Evolutionary conservation across 2,797 vertebrate species (phyloP), one percentile per base, ranked within the genome.

Genomic region (Myripristis murdjan): DNA sequence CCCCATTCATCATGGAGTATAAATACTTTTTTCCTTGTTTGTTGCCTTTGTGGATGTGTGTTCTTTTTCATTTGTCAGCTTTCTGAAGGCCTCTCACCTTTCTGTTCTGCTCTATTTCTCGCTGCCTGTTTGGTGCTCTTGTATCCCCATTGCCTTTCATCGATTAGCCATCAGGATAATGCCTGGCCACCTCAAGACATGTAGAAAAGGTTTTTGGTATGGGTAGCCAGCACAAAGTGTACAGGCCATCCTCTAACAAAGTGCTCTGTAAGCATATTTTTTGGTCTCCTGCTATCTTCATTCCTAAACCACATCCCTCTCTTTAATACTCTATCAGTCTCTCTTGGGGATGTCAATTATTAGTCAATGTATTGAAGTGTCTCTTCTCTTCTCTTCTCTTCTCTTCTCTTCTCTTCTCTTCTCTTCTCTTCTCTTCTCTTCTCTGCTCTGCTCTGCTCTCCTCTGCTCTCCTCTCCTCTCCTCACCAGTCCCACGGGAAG

Each of bases 401-500:
- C 31, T 23, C 31, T 31, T 22, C 49, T 23, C 44, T 49, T 33
- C 16, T 20, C 24, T 49, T 16, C 9, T 20, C n/a, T 22, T 49
- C 15, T 16, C 10, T 22, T 31, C 33, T 14, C 11, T 14, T 3
- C 58, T 52, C 31, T 44, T 53, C 31, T 49, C 44, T 33, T 20
- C 33, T 24, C 33, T 1, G 56, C 24, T 46, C 11, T 63, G 11
- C 43, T 62, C 35, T 11, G 24, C 41, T 70, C 48, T 8, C 4
- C 77, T 75, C 81, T 64, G 7, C 22, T 66, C 44, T 87, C 66
- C 70, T 85, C 57, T 67, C 53, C 74, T 28, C 55, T 58, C 70
- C 61, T 70, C 63, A 64, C 77, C 90, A 99, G 98, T 91, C 98
- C 98, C 77, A 97, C 97, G 0, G 98, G 98, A 79, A 99, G 92